These are phyloP conservation scores for Limanda limanda DNA, from an alignment of 2,113 vertebrate species.

Conservation along the genomic window DNA sequence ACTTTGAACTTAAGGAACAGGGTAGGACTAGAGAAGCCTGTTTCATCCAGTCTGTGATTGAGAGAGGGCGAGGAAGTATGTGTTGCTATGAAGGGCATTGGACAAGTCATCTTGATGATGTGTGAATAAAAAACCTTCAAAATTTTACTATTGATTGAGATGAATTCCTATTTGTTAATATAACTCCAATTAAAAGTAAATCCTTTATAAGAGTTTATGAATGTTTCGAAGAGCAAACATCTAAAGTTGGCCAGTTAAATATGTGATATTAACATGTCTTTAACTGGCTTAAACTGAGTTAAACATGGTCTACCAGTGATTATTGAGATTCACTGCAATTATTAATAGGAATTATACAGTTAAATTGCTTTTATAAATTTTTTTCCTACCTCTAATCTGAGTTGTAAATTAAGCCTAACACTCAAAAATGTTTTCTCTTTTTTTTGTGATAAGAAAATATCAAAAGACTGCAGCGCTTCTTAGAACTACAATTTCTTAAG, in stretches of 20 bases:
- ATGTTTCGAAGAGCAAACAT: slow-evolving; percentile 22
- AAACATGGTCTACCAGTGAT: background rate
- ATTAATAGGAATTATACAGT: background rate
- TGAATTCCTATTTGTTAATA: slow-evolving; percentile 7
- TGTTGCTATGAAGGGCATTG: background rate
- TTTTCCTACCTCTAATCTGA: background rate
- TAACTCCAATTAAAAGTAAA: background rate
- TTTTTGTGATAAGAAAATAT: slow-evolving; percentile 45
- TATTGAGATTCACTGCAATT: slow-evolving; percentile 13
- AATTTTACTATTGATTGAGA: background rate
- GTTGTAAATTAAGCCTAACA: slow-evolving; percentile 10
- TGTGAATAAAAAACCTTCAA: background rate
- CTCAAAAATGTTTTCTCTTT: slow-evolving; percentile 20
- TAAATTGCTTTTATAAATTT: slow-evolving; percentile 3
- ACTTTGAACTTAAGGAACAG: slow-evolving; percentile 33
- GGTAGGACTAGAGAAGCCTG: slow-evolving; percentile 21
- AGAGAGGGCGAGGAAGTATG: background rate
- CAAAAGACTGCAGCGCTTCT: slow-evolving; percentile 36
- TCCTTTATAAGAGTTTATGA: background rate
- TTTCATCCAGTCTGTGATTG: slow-evolving; percentile 24
- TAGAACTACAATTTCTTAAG: slow-evolving; percentile 49
- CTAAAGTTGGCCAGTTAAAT: background rate
- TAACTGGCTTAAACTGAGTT: background rate
- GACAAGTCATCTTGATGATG: background rate
- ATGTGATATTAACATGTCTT: slow-evolving; percentile 15